Base-by-base conservation (phyloP, 2,113 vertebrate species). In the Monarcha castaneiventris region DNA sequence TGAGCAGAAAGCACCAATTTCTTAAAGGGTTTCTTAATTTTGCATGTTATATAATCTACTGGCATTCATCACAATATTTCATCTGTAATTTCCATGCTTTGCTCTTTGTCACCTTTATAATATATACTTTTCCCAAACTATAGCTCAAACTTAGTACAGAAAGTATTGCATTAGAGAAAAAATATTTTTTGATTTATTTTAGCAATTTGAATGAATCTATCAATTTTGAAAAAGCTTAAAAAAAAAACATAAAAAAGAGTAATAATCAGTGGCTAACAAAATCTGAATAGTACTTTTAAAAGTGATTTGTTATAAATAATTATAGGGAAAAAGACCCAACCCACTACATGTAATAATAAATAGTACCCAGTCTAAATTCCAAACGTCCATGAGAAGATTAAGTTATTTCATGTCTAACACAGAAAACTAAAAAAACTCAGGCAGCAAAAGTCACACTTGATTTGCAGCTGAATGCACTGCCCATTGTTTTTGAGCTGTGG, bases 271-370 rank as follows among this genome's bases (percentile, higher is more conserved):
- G 8, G 4, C 20, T 44, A 83, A 25, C 3, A 67, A 46, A 33
- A 37, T 30, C 41, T 52, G 5, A 67, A 67, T 20, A 23, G 3
- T 46, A 46, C 5, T 46, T 64, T 56, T 26, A 30, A 49, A 63
- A 32, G 13, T n/a, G 8, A 8, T 64, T 82, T 49, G 1, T 39
- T 26, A 39, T 35, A 1, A 82, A 63, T 37, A 62, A 55, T 20
- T 30, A 19, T 15, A 63, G 7, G 6, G 22, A 56, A 51, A 75
- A 80, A 63, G 43, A 13, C 1, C 22, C 3, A 63, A 75, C 18
- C 2, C 59, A 13, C 2, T 41, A 16, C 6, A 32, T 1, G 0
- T 44, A 44, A 43, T 52, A 69, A 49, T 19, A 52, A 59, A 48
- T 35, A 89, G 16, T 15, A 23, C 2, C 5, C 15, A 46, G 4